Evolutionary conservation across 2,113 vertebrate species (phyloP).

Genomic region (Cheirogaleus medius): DNA sequence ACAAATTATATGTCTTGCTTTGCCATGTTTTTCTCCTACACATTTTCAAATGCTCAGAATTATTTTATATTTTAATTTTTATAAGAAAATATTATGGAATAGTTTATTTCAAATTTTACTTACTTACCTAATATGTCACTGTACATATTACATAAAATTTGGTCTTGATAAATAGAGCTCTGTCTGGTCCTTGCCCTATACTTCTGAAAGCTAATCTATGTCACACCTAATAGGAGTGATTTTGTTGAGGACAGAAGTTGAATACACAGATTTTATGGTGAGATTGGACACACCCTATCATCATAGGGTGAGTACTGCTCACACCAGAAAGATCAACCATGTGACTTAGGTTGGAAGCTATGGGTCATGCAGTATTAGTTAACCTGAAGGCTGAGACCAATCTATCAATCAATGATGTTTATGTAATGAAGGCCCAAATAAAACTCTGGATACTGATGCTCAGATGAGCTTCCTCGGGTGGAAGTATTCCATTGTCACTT

Average conservation of each 20-base stretch:
- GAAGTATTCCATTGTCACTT: neutral
- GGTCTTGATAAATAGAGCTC: neutral
- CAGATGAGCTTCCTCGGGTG: neutral
- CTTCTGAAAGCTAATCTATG: neutral
- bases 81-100: no score
- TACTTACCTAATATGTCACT: neutral
- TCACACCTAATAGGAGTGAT: neutral
- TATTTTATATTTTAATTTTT: neutral
- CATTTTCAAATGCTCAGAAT: neutral
- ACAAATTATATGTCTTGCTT: neutral
- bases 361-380: neutral
- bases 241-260: neutral
- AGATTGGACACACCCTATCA: neutral
- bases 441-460: neutral
- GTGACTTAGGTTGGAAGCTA: neutral
- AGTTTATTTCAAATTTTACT: neutral
- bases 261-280: neutral
- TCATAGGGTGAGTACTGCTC: neutral
- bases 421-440: neutral
- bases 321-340: neutral
- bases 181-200: neutral
- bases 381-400: neutral
- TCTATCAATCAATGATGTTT: neutral
- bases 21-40: neutral
- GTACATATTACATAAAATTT: neutral